Percentiles rank a stretch among this genome's conserved stretches.
phyloP scores from a whole-genome alignment of 2,888 invertebrate genomes.

The Blera fallax region DNA sequence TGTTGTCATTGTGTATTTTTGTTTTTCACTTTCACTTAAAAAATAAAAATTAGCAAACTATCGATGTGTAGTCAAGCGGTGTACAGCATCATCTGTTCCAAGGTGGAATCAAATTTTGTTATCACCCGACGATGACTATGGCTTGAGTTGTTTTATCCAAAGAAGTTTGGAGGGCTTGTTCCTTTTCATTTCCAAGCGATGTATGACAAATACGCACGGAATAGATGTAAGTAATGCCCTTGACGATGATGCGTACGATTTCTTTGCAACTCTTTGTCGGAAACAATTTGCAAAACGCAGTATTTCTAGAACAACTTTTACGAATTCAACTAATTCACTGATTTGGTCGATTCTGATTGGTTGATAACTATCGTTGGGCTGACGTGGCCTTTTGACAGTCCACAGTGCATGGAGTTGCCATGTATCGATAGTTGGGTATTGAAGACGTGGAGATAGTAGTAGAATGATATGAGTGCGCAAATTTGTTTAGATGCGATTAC shows the following conservation, averaged over 20 bases:
- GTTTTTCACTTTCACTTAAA: background rate
- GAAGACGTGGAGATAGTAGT: background rate
- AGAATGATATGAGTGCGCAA: background rate
- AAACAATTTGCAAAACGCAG: slow-evolving; percentile 6
- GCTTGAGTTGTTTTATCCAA: slow-evolving; percentile 38
- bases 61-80: background rate
- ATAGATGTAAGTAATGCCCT: background rate
- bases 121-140: slow-evolving; percentile 19
- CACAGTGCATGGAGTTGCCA: slow-evolving; percentile 1
- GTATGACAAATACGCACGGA: background rate
- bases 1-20: slow-evolving; percentile 41
- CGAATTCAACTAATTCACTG: background rate
- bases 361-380: background rate
- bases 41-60: background rate
- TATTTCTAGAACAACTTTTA: slow-evolving; percentile 17
- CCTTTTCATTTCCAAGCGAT: slow-evolving; percentile 53
- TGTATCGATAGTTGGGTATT: background rate
- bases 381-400: slow-evolving; percentile 63
- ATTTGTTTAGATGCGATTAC: background rate
- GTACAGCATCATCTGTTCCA: slow-evolving; percentile 17
- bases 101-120: background rate
- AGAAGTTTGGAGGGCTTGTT: slow-evolving; percentile 16
- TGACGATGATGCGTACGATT: background rate
- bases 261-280: background rate
- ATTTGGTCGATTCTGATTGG: slow-evolving; percentile 64